A percentile compares a stretch with the other conserved stretches of the same genome.
phyloP scores from a whole-genome alignment of 1,140 invertebrate genomes.

The Lasioglossum baleicum region DNA sequence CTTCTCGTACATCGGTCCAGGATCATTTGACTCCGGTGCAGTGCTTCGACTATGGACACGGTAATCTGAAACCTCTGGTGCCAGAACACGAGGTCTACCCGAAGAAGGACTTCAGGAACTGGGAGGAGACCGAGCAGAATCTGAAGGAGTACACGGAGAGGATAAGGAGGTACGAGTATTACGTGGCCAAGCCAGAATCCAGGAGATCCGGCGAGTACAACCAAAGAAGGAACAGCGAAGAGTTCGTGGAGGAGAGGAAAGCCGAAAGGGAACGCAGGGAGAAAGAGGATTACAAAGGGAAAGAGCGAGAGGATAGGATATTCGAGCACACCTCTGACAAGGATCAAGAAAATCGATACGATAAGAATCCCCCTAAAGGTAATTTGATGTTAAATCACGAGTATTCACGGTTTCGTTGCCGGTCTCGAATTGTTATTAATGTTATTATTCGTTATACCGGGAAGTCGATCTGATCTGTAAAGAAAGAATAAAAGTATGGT shows the following conservation, averaged over 20 bases:
- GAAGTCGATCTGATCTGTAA: too few species aligned
- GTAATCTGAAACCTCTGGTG: slow-evolving; percentile 70
- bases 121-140: slow-evolving; percentile 77
- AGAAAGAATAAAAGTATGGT: neutral
- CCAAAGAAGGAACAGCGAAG: slow-evolving; percentile 40
- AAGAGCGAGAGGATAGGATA: slow-evolving; percentile 62
- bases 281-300: slow-evolving; percentile 51
- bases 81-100: slow-evolving; percentile 63
- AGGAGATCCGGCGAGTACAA: slow-evolving; percentile 42
- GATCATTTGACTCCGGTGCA: slow-evolving; percentile 66
- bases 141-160: slow-evolving; percentile 71
- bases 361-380: slow-evolving; percentile 57
- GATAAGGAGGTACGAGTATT: slow-evolving; percentile 54
- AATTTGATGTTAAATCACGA: slow-evolving; percentile 52
- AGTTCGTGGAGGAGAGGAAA: slow-evolving; percentile 61
- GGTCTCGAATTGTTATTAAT: too few species aligned
- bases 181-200: slow-evolving; percentile 43
- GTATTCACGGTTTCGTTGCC: too few species aligned
- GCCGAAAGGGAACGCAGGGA: slow-evolving; percentile 68
- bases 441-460: too few species aligned
- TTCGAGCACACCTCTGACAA: slow-evolving; percentile 47
- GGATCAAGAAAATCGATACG: slow-evolving; percentile 55
- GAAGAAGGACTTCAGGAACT: slow-evolving; percentile 72
- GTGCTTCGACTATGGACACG: slow-evolving; percentile 75
- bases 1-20: slow-evolving; percentile 28